A percentile compares a stretch with the other conserved stretches of the same genome.
Evolutionary conservation across 2,888 invertebrate genomes (phyloP).

Genomic region (Allacma fusca): DNA sequence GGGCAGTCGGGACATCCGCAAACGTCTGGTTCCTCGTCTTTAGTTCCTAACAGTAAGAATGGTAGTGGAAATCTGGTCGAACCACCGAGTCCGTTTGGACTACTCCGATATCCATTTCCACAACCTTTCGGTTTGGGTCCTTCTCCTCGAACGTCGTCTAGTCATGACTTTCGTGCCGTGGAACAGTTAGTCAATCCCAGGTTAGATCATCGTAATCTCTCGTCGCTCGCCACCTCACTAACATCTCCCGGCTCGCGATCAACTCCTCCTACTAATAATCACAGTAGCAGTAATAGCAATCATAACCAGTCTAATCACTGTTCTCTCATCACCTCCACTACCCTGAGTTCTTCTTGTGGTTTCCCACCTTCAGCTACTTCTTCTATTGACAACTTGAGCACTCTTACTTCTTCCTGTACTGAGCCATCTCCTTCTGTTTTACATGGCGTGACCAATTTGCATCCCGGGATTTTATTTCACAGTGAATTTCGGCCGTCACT

Average conservation of each 20-base stretch:
- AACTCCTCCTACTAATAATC: constrained; percentile 30
- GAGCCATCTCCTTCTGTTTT: constrained; percentile 63
- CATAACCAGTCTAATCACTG: constrained; percentile 33
- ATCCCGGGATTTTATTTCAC: constrained; percentile 60
- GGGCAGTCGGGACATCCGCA: constrained; percentile 28
- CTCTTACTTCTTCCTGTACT: constrained; percentile 53
- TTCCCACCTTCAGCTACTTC: constrained; percentile 39
- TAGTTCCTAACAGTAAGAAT: constrained; percentile 41
- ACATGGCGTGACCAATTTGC: constrained; percentile 47
- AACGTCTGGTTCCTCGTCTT: constrained; percentile 33
- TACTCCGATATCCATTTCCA: constrained; percentile 59
- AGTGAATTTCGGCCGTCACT: constrained; percentile 60
- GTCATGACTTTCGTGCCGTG: constrained; percentile 61
- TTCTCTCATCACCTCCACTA: constrained; percentile 50
- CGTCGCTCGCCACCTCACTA: constrained; percentile 41
- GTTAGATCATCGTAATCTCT: constrained; percentile 48
- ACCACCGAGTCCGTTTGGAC: constrained; percentile 52
- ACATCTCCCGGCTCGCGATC: constrained; percentile 31
- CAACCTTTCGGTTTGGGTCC: constrained; percentile 59
- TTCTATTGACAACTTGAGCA: constrained; percentile 35
- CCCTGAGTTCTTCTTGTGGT: constrained; percentile 50
- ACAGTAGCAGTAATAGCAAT: constrained; percentile 25
- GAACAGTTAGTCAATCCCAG: constrained; percentile 60
- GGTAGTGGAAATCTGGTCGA: constrained; percentile 42
- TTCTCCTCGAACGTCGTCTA: constrained; percentile 54